Conservation (phyloP, 2,888 invertebrate genomes). For the Ceriagrion tenellum region DNA sequence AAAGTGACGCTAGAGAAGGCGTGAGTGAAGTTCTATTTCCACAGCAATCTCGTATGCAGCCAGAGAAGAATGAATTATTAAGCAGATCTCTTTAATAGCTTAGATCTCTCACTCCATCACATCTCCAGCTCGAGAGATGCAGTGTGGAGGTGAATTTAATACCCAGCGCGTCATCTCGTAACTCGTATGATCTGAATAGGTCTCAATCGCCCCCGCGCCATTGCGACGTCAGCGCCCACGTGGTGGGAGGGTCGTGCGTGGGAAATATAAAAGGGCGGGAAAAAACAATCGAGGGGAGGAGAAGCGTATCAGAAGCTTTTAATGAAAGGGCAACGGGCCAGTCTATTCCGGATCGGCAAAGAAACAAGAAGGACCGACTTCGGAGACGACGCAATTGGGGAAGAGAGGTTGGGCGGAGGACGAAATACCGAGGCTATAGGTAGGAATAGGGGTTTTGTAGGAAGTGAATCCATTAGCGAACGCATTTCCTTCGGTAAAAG, state of each 20-base stretch:
- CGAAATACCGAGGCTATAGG: neutral
- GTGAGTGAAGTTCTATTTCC: too few relatives aligned
- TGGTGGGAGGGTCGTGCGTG: neutral
- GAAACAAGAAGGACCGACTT: neutral
- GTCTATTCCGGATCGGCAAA: neutral
- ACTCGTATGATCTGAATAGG: neutral
- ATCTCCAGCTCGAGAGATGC: too few relatives aligned
- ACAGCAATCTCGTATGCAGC: too few relatives aligned
- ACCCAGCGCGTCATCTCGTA: neutral
- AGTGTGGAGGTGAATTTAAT: too few relatives aligned
- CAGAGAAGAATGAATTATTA: too few relatives aligned
- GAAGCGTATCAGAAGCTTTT: neutral
- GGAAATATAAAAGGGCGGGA: neutral
- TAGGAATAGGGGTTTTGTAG: neutral
- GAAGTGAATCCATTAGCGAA: constrained; percentile 49
- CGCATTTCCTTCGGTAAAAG: constrained; percentile 45
- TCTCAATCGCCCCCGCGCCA: neutral
- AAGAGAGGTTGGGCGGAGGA: neutral
- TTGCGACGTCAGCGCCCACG: neutral
- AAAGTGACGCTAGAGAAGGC: too few relatives aligned
- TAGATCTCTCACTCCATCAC: too few relatives aligned
- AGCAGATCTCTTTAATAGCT: too few relatives aligned
- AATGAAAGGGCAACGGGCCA: constrained; percentile 34
- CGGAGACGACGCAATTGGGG: neutral
- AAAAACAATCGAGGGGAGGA: neutral